Conservation (phyloP, 2,797 vertebrate species). For the Myoxocephalus aenaeus region DNA sequence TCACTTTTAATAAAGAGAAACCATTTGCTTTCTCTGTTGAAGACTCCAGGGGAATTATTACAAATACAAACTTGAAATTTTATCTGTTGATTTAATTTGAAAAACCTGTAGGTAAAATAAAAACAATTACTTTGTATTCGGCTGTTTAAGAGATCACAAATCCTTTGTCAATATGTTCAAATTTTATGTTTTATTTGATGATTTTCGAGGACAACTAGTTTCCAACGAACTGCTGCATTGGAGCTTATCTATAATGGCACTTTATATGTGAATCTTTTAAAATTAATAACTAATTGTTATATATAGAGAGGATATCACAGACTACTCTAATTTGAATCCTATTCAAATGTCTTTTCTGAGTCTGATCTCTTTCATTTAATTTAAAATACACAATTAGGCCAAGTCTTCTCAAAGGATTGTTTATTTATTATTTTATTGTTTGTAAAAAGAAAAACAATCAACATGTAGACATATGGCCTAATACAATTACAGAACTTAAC, state of each 20-base stretch:
- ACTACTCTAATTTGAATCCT: not conserved
- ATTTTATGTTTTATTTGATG: not conserved
- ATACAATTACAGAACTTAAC: not conserved
- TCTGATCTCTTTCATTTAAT: not conserved
- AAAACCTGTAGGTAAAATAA: not conserved
- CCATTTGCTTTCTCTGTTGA: conserved; percentile 17
- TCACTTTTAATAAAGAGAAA: conserved; percentile 23
- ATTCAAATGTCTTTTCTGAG: not conserved
- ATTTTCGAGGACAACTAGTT: not conserved
- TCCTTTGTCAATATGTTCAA: not conserved
- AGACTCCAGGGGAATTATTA: not conserved
- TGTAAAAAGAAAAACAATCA: not conserved
- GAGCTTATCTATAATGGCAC: not conserved
- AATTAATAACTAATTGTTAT: conserved; percentile 6
- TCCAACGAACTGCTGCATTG: not conserved
- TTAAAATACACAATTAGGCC: not conserved
- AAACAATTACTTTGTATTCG: not conserved
- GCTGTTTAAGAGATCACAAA: not conserved
- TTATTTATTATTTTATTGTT: not conserved
- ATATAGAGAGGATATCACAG: not conserved
- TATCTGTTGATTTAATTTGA: not conserved
- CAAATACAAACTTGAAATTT: not conserved
- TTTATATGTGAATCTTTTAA: not conserved
- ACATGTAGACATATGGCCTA: not conserved
- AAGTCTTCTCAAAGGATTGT: not conserved